Percentiles rank a stretch among this genome's conserved stretches.
Evolutionary conservation across 2,888 invertebrate species (phyloP).

Genomic region (Nomada lathburiana): DNA sequence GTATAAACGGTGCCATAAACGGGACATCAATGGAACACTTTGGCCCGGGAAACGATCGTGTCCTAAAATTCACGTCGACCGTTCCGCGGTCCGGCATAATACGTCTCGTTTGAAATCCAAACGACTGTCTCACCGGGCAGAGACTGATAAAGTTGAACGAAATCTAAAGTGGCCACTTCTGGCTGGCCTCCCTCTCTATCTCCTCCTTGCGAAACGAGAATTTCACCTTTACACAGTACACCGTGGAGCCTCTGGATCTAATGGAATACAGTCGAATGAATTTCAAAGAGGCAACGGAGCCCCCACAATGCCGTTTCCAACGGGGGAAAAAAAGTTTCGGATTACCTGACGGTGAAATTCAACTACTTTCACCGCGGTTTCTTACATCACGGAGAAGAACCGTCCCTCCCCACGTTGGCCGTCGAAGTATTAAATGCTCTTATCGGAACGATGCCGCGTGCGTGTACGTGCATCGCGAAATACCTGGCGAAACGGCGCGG

Average conservation of each 20-base stretch:
- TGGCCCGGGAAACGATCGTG: constrained; percentile 29
- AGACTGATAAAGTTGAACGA: constrained; percentile 47
- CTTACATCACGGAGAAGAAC: neutral
- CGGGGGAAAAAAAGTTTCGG: constrained; percentile 29
- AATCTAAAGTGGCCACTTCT: constrained; percentile 35
- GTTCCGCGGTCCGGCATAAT: neutral
- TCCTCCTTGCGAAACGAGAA: constrained; percentile 3
- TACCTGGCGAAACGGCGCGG: neutral
- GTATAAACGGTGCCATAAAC: constrained; percentile 53
- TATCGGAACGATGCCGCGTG: neutral
- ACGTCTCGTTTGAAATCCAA: constrained; percentile 36
- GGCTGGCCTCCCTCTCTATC: neutral
- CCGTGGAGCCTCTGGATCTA: constrained; percentile 4
- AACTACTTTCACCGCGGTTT: constrained; percentile 16
- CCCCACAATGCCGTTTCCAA: constrained; percentile 12
- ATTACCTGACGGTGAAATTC: constrained; percentile 37
- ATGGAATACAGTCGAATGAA: constrained; percentile 44
- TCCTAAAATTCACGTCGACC: constrained; percentile 34
- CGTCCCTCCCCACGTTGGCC: neutral
- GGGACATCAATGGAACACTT: constrained; percentile 40
- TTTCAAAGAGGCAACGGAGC: constrained; percentile 26
- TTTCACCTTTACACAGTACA: constrained; percentile 16
- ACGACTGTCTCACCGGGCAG: constrained; percentile 21
- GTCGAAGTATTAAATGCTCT: neutral
- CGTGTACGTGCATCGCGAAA: too few relatives aligned